phyloP scores from a whole-genome alignment of 2,888 invertebrate species.

The Cyclophora punctaria region DNA sequence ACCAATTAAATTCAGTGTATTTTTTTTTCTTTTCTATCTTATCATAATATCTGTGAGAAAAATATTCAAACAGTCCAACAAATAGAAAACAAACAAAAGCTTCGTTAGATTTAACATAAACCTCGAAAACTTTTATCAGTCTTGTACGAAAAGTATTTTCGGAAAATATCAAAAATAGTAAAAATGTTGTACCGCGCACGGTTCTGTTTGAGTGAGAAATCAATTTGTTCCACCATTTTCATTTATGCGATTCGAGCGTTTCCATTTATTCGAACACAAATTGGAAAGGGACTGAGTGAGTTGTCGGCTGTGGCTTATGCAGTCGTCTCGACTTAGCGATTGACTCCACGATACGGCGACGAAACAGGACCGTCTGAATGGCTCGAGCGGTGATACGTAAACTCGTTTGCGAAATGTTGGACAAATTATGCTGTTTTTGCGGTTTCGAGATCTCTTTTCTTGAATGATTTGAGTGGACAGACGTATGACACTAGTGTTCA shows the following conservation, averaged over 20 bases:
- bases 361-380: conserved; percentile 30
- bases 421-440: conserved; percentile 19
- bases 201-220: conserved; percentile 70
- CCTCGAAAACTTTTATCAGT: too few species aligned
- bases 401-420: conserved; percentile 18
- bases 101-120: too few species aligned
- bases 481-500: too few species aligned
- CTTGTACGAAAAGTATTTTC: conserved; percentile 21
- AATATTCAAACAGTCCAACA: not conserved
- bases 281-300: conserved; percentile 68
- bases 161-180: conserved; percentile 30
- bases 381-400: conserved; percentile 28
- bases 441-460: conserved; percentile 7
- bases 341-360: conserved; percentile 28
- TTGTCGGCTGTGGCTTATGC: conserved; percentile 69
- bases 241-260: conserved; percentile 67
- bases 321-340: conserved; percentile 51
- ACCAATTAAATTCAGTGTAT: too few species aligned
- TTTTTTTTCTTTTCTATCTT: too few species aligned
- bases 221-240: conserved; percentile 71
- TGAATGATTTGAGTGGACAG: too few species aligned
- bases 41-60: not conserved
- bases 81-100: conserved; percentile 10
- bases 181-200: conserved; percentile 37
- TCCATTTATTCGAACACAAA: conserved; percentile 69